These are phyloP conservation scores for Ephialtes manifestator DNA, from an alignment of 2,888 invertebrate species.

Conservation along the genomic window DNA sequence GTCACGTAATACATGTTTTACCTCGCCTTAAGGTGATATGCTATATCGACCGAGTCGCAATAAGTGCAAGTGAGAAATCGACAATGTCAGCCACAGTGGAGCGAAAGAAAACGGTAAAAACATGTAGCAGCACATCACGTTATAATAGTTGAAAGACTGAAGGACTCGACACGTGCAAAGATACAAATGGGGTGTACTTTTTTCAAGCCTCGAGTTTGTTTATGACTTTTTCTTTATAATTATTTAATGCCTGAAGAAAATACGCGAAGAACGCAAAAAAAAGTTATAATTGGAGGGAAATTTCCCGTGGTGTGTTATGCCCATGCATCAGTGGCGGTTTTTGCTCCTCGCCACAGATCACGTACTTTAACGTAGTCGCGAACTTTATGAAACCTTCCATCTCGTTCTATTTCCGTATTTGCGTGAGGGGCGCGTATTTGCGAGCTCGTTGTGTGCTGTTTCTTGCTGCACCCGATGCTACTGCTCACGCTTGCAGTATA, in stretches of 20 bases:
- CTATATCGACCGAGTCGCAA: no score
- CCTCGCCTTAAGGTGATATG: no score
- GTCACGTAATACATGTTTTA: no score
- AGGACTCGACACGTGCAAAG: not conserved
- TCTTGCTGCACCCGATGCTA: conserved; percentile 24
- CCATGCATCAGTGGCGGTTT: conserved; percentile 26
- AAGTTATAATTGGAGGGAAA: conserved; percentile 24
- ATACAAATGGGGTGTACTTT: not conserved
- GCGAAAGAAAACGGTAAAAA: not conserved
- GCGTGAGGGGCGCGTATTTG: conserved; percentile 50
- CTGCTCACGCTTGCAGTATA: conserved; percentile 29
- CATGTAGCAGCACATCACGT: no score
- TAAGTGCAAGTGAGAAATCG: no score
- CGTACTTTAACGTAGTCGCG: conserved; percentile 57
- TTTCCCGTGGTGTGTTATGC: conserved; percentile 2
- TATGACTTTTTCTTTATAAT: conserved; percentile 22
- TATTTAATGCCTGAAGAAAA: conserved; percentile 22
- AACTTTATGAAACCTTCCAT: conserved; percentile 62
- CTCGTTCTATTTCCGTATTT: conserved; percentile 66
- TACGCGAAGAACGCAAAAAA: not conserved
- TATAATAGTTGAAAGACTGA: not conserved
- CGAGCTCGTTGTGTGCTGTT: conserved; percentile 31
- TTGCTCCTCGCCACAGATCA: conserved; percentile 46
- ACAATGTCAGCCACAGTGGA: no score
- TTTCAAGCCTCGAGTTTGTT: not conserved